A percentile compares a stretch with the other conserved stretches of the same genome.
These are phyloP conservation scores for Phalanger gymnotis DNA, from an alignment of 2,797 vertebrate genomes.

Conservation along the genomic window DNA sequence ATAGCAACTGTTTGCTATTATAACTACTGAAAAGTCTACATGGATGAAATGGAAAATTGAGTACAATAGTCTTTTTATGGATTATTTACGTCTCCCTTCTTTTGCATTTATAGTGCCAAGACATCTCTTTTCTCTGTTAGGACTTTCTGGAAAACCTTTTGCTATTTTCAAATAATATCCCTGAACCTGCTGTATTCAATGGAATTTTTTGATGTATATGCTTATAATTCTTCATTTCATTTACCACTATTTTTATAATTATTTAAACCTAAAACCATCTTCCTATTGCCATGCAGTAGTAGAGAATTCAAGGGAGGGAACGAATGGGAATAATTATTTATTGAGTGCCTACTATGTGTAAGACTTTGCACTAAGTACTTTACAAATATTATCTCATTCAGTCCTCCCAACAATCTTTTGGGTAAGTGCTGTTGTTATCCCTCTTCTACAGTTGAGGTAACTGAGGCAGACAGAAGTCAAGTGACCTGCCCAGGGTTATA, in stretches of 20 bases:
- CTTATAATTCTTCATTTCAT: background rate
- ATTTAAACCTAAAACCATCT: background rate
- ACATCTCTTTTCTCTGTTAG: slow-evolving; percentile 10
- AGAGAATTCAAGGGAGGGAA: background rate
- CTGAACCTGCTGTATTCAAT: background rate
- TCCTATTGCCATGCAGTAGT: background rate
- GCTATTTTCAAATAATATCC: slow-evolving; percentile 41
- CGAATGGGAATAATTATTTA: background rate
- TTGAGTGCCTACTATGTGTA: background rate
- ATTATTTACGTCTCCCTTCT: slow-evolving; percentile 24
- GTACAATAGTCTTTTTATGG: slow-evolving; percentile 10
- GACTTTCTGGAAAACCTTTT: slow-evolving; percentile 35
- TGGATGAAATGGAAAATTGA: slow-evolving; percentile 39
- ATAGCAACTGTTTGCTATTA: slow-evolving; percentile 14
- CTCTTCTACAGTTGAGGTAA: background rate
- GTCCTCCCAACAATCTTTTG: background rate
- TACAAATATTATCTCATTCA: background rate
- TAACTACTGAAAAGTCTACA: background rate
- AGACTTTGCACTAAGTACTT: background rate
- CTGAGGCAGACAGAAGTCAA: background rate
- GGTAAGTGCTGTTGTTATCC: background rate
- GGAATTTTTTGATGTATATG: background rate
- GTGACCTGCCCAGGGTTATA: background rate
- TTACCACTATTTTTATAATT: background rate
- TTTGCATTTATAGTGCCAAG: slow-evolving; percentile 18